A percentile compares a stretch with the other conserved stretches of the same genome.
These are phyloP conservation scores for Oryzias dopingdopingensis DNA, from an alignment of 2,797 vertebrate species.

Conservation along the genomic window DNA sequence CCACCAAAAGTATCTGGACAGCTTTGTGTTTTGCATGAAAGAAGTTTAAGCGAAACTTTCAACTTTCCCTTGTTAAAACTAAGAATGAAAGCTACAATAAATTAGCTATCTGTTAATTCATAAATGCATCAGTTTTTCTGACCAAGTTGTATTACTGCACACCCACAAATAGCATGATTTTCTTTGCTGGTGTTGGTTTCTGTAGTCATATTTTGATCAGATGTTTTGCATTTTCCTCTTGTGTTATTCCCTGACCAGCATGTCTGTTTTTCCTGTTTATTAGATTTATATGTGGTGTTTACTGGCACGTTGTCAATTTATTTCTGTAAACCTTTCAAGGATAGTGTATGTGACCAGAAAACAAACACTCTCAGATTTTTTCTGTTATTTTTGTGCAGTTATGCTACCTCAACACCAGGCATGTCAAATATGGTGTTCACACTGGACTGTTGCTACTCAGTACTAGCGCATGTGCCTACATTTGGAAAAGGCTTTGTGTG, in stretches of 20 bases:
- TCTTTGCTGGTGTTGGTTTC: conserved; percentile 44
- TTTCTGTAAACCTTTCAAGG: background rate
- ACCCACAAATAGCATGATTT: conserved; percentile 34
- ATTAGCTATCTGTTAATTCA: background rate
- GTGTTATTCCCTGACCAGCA: conserved; percentile 22
- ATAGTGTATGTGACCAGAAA: background rate
- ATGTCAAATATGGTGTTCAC: no score
- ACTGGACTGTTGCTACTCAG: no score
- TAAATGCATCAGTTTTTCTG: conserved; percentile 32
- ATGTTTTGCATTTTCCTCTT: conserved; percentile 7
- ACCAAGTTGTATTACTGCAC: conserved; percentile 28
- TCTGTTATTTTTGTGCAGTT: no score
- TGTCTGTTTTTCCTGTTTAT: conserved; percentile 5
- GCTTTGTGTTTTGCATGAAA: background rate
- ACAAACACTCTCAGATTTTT: no score
- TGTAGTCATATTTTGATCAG: conserved; percentile 9
- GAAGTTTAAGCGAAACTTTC: background rate
- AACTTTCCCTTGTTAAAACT: background rate
- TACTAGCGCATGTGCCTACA: no score
- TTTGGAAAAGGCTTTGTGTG: no score
- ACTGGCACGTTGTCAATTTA: background rate
- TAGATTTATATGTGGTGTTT: conserved; percentile 5
- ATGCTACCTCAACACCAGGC: no score
- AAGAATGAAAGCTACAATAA: background rate
- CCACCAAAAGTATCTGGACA: background rate